Percentiles rank a stretch among this genome's conserved stretches.
Evolutionary conservation across 2,888 invertebrate species (phyloP).

Genomic region (Himalopsyche anomala): DNA sequence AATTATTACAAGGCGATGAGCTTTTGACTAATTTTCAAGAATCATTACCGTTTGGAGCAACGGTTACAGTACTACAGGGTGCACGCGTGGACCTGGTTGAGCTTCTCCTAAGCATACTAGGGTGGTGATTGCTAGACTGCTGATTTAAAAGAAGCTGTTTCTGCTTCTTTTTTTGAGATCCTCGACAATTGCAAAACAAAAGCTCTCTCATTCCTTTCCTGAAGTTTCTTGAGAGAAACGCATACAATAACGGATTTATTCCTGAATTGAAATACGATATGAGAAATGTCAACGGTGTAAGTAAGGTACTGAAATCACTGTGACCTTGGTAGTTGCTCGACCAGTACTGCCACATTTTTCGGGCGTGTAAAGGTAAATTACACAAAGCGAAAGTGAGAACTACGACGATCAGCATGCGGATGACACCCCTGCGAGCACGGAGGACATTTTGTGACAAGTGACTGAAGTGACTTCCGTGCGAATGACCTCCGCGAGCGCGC

Average conservation of each 20-base stretch:
- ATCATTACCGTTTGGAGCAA: conserved; percentile 74
- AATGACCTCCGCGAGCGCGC: conserved; percentile 71
- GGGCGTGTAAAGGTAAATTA: conserved; percentile 92
- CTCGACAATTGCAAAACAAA: conserved; percentile 70
- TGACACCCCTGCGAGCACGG: conserved; percentile 88
- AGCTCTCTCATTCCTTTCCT: conserved; percentile 90
- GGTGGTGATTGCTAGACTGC: conserved; percentile 63
- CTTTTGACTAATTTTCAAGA: conserved; percentile 73
- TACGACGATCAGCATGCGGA: conserved; percentile 92
- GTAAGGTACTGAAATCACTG: conserved; percentile 84
- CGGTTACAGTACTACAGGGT: conserved; percentile 76
- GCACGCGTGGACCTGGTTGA: conserved; percentile 76
- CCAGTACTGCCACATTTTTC: conserved; percentile 93
- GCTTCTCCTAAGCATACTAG: conserved; percentile 72
- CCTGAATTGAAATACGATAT: conserved; percentile 93
- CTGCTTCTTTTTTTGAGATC: conserved; percentile 68
- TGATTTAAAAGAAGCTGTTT: conserved; percentile 72
- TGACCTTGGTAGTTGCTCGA: conserved; percentile 82
- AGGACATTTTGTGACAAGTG: conserved; percentile 86
- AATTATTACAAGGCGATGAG: conserved; percentile 42
- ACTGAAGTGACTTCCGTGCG: conserved; percentile 78
- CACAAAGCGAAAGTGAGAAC: conserved; percentile 93
- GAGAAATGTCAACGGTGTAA: conserved; percentile 91
- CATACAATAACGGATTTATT: conserved; percentile 93
- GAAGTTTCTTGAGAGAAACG: conserved; percentile 89